phyloP scores from a whole-genome alignment of 2,888 invertebrate genomes.

The Leptinotarsa tumamoca region DNA sequence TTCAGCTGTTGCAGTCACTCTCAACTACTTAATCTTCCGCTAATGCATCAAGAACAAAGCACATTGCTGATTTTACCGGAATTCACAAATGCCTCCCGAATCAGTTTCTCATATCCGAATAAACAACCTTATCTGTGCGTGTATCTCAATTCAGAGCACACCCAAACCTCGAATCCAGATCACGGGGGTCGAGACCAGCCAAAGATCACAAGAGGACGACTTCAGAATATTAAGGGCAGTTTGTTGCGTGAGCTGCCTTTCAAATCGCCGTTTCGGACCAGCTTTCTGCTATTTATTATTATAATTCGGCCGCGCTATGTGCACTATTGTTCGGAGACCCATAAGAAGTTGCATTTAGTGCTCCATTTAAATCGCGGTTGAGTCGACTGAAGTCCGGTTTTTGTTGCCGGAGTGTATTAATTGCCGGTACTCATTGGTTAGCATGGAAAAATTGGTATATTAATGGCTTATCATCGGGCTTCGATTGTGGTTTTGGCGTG shows the following conservation, averaged over 20 bases:
- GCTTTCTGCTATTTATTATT: constrained; percentile 59
- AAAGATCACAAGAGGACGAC: constrained; percentile 42
- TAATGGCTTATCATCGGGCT: constrained; percentile 37
- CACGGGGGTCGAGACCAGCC: constrained; percentile 51
- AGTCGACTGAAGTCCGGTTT: constrained; percentile 35
- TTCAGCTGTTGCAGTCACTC: too few species aligned
- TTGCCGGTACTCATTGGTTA: constrained; percentile 34
- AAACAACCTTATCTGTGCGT: constrained; percentile 27
- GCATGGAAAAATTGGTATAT: constrained; percentile 39
- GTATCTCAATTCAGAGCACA: constrained; percentile 45
- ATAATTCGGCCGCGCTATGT: constrained; percentile 60
- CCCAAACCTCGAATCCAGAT: constrained; percentile 51
- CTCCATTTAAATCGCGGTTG: constrained; percentile 50
- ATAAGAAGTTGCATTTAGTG: constrained; percentile 55
- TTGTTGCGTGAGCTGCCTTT: constrained; percentile 54
- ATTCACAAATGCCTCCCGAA: not conserved
- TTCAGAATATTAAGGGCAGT: constrained; percentile 52
- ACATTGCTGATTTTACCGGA: too few species aligned
- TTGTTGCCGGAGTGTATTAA: constrained; percentile 30
- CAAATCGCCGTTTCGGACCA: constrained; percentile 53
- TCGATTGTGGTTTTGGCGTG: constrained; percentile 26
- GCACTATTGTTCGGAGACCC: constrained; percentile 57
- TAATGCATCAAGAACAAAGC: too few species aligned
- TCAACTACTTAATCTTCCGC: too few species aligned
- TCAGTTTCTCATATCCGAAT: constrained; percentile 13